Conservation (phyloP, 2,888 invertebrate species). For the Molorchus minor region DNA sequence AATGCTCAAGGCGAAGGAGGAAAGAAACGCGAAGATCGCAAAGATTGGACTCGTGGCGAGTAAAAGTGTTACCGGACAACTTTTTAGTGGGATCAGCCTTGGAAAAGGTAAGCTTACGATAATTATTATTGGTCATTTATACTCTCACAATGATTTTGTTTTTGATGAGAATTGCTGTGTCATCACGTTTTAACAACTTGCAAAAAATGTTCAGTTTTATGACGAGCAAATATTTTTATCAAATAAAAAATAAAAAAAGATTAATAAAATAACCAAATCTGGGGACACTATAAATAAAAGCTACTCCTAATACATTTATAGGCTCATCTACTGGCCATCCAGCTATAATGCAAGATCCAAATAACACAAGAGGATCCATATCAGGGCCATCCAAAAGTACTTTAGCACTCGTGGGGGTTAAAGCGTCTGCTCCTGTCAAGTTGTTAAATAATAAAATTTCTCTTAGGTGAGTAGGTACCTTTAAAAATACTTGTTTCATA, state of each 20-base stretch:
- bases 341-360: conserved; percentile 50
- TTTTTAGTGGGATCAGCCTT: conserved; percentile 42
- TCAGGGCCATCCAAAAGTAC: conserved; percentile 47
- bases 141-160: too few relatives aligned
- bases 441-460: conserved; percentile 55
- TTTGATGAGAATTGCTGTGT: too few relatives aligned
- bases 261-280: too few relatives aligned
- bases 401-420: conserved; percentile 39
- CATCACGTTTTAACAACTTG: too few relatives aligned
- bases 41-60: conserved; percentile 42
- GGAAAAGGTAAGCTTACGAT: conserved; percentile 38
- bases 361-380: conserved; percentile 44
- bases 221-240: too few relatives aligned
- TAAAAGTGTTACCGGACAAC: conserved; percentile 39
- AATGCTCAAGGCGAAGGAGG: conserved; percentile 79
- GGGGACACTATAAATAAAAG: too few relatives aligned
- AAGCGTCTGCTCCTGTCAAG: conserved; percentile 45
- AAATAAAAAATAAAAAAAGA: too few relatives aligned
- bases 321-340: conserved; percentile 48
- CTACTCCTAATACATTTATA: too few relatives aligned
- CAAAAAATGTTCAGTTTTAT: too few relatives aligned
- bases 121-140: too few relatives aligned
- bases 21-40: conserved; percentile 56
- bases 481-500: not conserved
- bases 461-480: conserved; percentile 50